These are phyloP conservation scores for Ramazzottius varieornatus DNA, from an alignment of 2,888 invertebrate genomes.

Conservation along the genomic window DNA sequence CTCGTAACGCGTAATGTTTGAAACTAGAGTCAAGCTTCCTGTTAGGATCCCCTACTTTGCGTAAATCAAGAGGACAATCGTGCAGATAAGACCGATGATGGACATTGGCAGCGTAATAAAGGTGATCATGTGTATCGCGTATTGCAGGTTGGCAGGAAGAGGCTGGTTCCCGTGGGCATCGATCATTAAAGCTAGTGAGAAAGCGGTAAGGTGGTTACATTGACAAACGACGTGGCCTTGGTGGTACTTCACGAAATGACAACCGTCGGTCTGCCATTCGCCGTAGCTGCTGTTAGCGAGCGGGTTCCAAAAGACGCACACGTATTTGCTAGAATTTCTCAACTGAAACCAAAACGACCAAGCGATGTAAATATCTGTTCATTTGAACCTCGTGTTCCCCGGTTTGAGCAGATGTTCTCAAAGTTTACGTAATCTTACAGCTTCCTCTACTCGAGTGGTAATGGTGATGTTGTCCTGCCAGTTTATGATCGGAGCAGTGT, in stretches of 20 bases:
- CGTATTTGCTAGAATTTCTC: no score
- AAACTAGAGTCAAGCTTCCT: no score
- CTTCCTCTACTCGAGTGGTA: no score
- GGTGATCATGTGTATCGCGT: neutral
- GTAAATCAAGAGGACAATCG: neutral
- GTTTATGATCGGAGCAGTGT: no score
- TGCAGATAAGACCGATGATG: neutral
- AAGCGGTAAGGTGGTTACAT: neutral
- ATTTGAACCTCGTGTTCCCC: no score
- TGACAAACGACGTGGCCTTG: neutral
- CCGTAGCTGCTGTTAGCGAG: neutral
- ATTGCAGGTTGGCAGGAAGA: neutral
- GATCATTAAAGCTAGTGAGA: neutral
- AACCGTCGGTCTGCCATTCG: neutral
- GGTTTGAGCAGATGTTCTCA: no score
- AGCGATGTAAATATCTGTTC: no score
- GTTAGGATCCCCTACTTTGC: no score
- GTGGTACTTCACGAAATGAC: neutral
- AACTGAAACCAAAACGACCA: no score
- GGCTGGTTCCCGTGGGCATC: neutral
- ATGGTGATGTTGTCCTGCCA: no score
- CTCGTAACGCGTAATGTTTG: no score
- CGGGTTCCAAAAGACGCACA: neutral
- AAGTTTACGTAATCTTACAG: no score
- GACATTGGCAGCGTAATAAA: neutral